These are phyloP conservation scores for Caenorhabditis becei DNA, from an alignment of 2,888 invertebrate species.

Conservation along the genomic window DNA sequence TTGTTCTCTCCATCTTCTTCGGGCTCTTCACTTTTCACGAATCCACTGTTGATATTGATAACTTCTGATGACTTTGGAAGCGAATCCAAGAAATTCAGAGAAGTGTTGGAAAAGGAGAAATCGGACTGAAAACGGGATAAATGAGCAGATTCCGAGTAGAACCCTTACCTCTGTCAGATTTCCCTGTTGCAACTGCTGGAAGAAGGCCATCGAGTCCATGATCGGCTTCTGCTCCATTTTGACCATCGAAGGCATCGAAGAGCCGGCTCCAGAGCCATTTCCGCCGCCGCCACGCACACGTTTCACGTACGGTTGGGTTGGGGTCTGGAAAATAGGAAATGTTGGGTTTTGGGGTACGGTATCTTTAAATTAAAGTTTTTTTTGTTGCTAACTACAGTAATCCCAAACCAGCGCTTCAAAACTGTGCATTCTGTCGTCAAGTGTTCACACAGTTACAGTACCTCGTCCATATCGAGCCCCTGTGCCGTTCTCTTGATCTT, in stretches of 20 bases:
- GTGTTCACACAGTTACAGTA: not conserved
- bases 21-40: slow-evolving; percentile 56
- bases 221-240: slow-evolving; percentile 55
- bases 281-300: slow-evolving; percentile 71
- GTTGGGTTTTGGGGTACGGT: too few relatives aligned
- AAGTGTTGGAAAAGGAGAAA: slow-evolving; percentile 34
- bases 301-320: slow-evolving; percentile 79
- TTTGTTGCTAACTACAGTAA: too few relatives aligned
- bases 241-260: slow-evolving; percentile 37
- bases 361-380: too few relatives aligned
- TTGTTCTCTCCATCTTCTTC: slow-evolving; percentile 64
- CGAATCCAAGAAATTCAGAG: slow-evolving; percentile 70
- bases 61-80: slow-evolving; percentile 72
- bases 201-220: slow-evolving; percentile 58
- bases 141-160: too few relatives aligned
- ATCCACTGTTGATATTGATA: slow-evolving; percentile 71
- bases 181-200: slow-evolving; percentile 66
- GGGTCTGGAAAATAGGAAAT: too few relatives aligned
- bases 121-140: slow-evolving; percentile 15
- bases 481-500: slow-evolving; percentile 62
- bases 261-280: slow-evolving; percentile 12
- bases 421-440: too few relatives aligned
- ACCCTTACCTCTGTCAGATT: too few relatives aligned
- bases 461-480: slow-evolving; percentile 47
- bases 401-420: too few relatives aligned